A percentile compares a stretch with the other conserved stretches of the same genome.
Evolutionary conservation across 2,797 vertebrate species (phyloP).

Genomic region (Moxostoma hubbsi): DNA sequence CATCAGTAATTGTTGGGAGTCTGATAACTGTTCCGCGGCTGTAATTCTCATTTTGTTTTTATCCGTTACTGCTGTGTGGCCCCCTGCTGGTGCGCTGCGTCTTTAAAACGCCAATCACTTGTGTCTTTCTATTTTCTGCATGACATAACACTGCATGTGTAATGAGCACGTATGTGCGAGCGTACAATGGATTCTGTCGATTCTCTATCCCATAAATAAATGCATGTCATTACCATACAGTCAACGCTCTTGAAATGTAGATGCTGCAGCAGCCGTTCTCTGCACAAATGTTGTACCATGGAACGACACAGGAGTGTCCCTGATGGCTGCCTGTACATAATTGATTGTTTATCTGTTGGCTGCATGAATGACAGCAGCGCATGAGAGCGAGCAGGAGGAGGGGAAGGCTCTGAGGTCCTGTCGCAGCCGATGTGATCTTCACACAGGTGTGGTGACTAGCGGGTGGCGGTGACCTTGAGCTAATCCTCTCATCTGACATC

Average conservation of each 20-base stretch:
- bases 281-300: conserved; percentile 61
- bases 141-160: not conserved
- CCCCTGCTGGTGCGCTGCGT: not conserved
- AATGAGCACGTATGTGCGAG: not conserved
- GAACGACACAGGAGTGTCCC: conserved; percentile 61
- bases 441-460: conserved; percentile 55
- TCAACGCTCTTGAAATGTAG: not conserved
- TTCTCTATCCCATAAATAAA: conserved; percentile 35
- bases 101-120: conserved; percentile 20
- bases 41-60: conserved; percentile 15
- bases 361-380: conserved; percentile 63
- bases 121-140: too few relatives aligned
- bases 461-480: conserved; percentile 67
- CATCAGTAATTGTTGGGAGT: not conserved
- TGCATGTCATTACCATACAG: conserved; percentile 29
- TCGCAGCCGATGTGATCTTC: conserved; percentile 58
- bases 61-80: not conserved
- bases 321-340: conserved; percentile 76
- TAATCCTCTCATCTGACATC: conserved; percentile 53
- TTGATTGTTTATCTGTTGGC: conserved; percentile 80
- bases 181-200: not conserved
- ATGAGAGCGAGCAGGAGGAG: conserved; percentile 6
- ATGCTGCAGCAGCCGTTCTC: not conserved
- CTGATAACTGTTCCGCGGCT: not conserved
- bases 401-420: conserved; percentile 45